Evolutionary conservation across 2,797 vertebrate species (phyloP).

Genomic region (Nannoperca obscura): DNA sequence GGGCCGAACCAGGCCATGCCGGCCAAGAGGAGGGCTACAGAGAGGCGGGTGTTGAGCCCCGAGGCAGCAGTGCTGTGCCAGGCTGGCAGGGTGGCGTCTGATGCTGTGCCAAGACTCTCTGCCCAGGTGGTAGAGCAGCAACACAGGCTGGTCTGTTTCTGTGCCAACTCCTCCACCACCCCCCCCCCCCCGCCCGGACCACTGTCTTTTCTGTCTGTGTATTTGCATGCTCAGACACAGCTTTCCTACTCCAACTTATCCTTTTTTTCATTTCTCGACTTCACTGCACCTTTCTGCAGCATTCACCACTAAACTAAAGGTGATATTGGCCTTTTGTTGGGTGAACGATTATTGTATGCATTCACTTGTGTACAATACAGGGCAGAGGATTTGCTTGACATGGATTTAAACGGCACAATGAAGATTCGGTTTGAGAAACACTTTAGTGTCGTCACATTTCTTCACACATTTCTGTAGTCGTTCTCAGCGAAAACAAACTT

Average conservation of each 20-base stretch:
- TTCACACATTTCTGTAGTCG: slow-evolving; percentile 25
- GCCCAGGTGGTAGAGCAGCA: slow-evolving; percentile 86
- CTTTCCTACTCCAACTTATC: slow-evolving; percentile 23
- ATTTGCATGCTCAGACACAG: slow-evolving; percentile 51
- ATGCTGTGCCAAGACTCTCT: slow-evolving; percentile 83
- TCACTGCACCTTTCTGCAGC: slow-evolving; percentile 17
- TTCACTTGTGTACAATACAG: slow-evolving; percentile 9
- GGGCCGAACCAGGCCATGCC: slow-evolving; percentile 48
- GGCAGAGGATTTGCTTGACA: not conserved
- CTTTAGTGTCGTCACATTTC: slow-evolving; percentile 39
- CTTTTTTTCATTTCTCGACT: slow-evolving; percentile 24
- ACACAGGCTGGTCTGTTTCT: slow-evolving; percentile 85
- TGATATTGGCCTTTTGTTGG: slow-evolving; percentile 21
- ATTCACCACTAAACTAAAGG: slow-evolving; percentile 17
- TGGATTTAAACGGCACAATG: slow-evolving; percentile 23
- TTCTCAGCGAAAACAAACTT: slow-evolving; percentile 30
- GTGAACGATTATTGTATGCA: not conserved
- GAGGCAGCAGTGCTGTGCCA: slow-evolving; percentile 76
- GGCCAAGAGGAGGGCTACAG: slow-evolving; percentile 64
- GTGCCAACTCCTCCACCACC: slow-evolving; percentile 73
- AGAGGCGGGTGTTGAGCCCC: slow-evolving; percentile 77
- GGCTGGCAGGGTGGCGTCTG: slow-evolving; percentile 83
- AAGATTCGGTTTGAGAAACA: slow-evolving; percentile 35
- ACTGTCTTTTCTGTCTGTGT: slow-evolving; percentile 60
- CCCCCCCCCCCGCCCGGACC: slow-evolving; percentile 53